Evolutionary conservation across 2,888 invertebrate species (phyloP), one percentile per base, ranked within the genome.

Genomic region (Coecobrya sp.): DNA sequence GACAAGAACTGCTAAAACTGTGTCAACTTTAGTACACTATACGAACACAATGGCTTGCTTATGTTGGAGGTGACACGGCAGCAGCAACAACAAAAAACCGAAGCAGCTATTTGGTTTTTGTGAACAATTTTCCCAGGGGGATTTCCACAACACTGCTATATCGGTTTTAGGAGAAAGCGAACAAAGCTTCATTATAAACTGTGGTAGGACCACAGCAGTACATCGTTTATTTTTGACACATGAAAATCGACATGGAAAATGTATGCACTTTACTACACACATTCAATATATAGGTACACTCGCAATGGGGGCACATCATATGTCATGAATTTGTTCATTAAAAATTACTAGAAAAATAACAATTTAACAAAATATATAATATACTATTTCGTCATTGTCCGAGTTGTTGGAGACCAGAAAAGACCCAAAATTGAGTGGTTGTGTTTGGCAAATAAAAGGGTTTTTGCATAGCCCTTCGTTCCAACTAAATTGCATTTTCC

Each of bases 311-410:
- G 27, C 30, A 70, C 36, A 25, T 42, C n/a, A 70, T 36, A 36
- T 70, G 70, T n/a, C 13, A n/a, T 30, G 27, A 70, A 70, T 70
- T 70, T 36, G n/a, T 36, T 42, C 73, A 76, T 76, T 76, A 76
- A 76, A 68, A 76, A 76, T 76, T 42, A 45, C 73, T 76, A 36
- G 11, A 62, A 68, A 65, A 70, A 36, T 76, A 76, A 76, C 45
- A 42, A 45, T 76, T 45, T 76, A 27, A 45, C 22, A 76, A 49
- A 76, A 25, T 76, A 25, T 11, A 76, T 76, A 45, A n/a, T 13
- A 19, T 19, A n/a, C 11, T 49, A 45, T 79, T 52, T 76, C 22
- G 52, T 79, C 52, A 79, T 79, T 79, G 79, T 27, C 52, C 22
- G 52, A 25, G 79, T 79, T 52, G 0, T n/a, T 10, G 79, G 8